phyloP scores from a whole-genome alignment of 2,113 vertebrate species.

The Gallinago undulata region DNA sequence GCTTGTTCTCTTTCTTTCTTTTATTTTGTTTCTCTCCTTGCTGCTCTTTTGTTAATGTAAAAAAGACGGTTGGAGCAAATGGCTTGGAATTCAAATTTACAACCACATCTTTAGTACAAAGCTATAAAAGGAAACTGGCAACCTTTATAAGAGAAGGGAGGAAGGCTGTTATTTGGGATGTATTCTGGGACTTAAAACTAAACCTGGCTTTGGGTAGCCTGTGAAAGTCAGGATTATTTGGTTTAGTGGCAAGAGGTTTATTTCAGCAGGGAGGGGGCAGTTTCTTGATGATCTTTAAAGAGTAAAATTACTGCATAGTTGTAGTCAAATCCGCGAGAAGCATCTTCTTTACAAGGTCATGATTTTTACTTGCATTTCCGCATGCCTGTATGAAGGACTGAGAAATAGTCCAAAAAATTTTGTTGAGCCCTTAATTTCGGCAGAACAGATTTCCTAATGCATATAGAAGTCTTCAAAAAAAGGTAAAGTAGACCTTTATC shows the following conservation, averaged over 20 bases:
- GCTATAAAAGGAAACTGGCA: not conserved
- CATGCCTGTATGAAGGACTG: not conserved
- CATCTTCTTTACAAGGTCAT: not conserved
- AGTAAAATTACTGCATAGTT: not conserved
- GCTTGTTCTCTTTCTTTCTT: constrained; percentile 54
- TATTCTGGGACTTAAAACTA: not conserved
- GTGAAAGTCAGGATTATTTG: not conserved
- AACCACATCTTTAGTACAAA: not conserved
- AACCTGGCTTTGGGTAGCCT: not conserved
- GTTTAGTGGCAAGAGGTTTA: not conserved
- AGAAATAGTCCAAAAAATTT: not conserved
- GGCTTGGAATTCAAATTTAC: constrained; percentile 72
- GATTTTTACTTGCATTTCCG: not conserved
- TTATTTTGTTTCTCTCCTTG: constrained; percentile 59
- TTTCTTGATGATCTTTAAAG: not conserved
- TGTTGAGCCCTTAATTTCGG: not conserved
- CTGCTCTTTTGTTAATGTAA: constrained; percentile 48
- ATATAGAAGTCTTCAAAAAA: not conserved
- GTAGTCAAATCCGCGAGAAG: not conserved
- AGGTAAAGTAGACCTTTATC: not conserved
- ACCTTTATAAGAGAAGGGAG: not conserved
- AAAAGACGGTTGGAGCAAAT: constrained; percentile 54
- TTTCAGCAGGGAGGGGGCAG: not conserved
- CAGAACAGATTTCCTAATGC: not conserved
- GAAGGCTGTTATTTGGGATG: not conserved